Evolutionary conservation across 2,888 invertebrate genomes (phyloP).

Genomic region (Strigamia crassipes): DNA sequence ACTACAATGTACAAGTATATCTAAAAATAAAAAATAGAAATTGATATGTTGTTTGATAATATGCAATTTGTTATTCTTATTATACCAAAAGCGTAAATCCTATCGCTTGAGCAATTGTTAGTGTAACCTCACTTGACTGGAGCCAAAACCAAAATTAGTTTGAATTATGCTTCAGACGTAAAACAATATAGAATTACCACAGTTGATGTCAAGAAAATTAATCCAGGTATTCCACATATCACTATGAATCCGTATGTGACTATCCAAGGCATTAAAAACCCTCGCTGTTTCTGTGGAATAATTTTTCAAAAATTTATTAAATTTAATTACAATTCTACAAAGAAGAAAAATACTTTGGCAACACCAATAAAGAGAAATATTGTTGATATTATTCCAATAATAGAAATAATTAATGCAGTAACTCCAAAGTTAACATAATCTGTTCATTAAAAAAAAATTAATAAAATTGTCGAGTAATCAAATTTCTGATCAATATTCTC

Average conservation of each 20-base stretch:
- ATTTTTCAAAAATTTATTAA: not conserved
- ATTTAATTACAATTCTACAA: not conserved
- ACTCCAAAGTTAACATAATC: not conserved
- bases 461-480: not conserved
- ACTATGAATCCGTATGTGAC: not conserved
- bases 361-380: not conserved
- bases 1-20: slow-evolving; percentile 3
- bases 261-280: not conserved
- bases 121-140: not conserved
- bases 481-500: not conserved
- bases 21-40: not conserved
- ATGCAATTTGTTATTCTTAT: not conserved
- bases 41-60: too few species aligned
- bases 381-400: not conserved
- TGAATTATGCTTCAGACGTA: not conserved
- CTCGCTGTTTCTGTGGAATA: not conserved
- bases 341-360: not conserved
- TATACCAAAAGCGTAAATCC: not conserved
- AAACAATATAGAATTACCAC: not conserved
- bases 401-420: not conserved
- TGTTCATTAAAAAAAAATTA: not conserved
- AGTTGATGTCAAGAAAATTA: not conserved
- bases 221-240: not conserved
- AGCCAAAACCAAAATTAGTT: not conserved
- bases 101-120: not conserved